Conservation (phyloP, 2,113 vertebrate species). For the Cyrtonyx montezumae region DNA sequence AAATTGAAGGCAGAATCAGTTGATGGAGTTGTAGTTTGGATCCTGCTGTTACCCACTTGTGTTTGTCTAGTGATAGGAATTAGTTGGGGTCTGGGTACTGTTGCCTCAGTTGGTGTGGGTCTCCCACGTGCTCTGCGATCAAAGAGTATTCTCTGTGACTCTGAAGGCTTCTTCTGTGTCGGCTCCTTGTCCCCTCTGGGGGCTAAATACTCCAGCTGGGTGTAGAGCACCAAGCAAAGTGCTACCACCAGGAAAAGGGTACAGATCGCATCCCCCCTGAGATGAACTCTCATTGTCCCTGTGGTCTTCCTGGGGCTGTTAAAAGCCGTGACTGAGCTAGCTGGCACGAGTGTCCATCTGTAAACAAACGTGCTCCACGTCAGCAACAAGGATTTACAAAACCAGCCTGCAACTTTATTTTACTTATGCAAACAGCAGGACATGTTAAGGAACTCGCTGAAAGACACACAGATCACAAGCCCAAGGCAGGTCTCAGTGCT, state of each 20-base stretch:
- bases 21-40: background rate
- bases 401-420: background rate
- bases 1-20: constrained; percentile 87
- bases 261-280: constrained; percentile 87
- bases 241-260: constrained; percentile 84
- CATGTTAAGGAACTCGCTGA: rapidly evolving
- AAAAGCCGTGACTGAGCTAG: background rate
- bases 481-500: background rate
- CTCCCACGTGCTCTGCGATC: background rate
- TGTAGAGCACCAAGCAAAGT: constrained; percentile 86
- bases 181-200: constrained; percentile 22
- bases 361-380: background rate
- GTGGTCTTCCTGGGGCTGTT: background rate
- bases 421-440: rapidly evolving
- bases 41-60: background rate
- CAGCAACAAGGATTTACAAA: background rate
- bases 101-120: background rate
- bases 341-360: constrained; percentile 56
- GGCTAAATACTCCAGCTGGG: constrained; percentile 74
- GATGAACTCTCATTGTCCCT: constrained; percentile 82
- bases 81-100: background rate
- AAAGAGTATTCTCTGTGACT: background rate
- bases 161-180: background rate
- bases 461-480: background rate
- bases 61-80: background rate